Conservation (phyloP, 2,113 vertebrate species). For the Oceanodroma tethys region DNA sequence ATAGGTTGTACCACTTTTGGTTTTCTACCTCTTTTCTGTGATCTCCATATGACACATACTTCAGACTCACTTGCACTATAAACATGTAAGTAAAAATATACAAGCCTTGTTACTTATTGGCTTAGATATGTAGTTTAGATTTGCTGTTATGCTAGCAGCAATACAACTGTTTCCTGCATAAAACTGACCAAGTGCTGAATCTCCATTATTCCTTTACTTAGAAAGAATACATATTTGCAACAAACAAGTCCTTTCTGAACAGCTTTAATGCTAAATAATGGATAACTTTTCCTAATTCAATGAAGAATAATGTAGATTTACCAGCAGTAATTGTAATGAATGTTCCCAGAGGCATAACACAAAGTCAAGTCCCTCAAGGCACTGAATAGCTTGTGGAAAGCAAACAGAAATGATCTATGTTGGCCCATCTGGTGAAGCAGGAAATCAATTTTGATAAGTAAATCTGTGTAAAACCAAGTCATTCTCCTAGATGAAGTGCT, state of each 20-base stretch:
- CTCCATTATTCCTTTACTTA: not conserved
- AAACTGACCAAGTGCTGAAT: not conserved
- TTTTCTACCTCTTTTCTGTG: not conserved
- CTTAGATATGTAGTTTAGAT: not conserved
- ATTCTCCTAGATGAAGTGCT: not conserved
- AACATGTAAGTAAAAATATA: not conserved
- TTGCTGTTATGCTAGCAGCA: not conserved
- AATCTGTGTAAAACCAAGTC: not conserved
- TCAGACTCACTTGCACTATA: not conserved
- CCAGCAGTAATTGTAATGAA: not conserved
- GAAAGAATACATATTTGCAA: not conserved
- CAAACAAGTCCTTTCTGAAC: not conserved
- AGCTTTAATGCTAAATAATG: not conserved
- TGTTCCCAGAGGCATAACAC: not conserved
- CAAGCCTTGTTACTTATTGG: not conserved
- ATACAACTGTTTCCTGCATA: not conserved
- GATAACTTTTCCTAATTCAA: not conserved
- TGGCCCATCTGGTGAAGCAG: not conserved
- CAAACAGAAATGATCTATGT: not conserved
- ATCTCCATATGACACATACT: not conserved
- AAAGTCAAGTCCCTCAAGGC: not conserved
- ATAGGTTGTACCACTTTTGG: rapidly evolving
- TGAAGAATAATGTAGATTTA: not conserved
- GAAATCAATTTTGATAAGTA: not conserved
- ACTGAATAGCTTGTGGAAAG: not conserved